phyloP scores from a whole-genome alignment of 1,140 invertebrate species.

The Papilio xuthus region DNA sequence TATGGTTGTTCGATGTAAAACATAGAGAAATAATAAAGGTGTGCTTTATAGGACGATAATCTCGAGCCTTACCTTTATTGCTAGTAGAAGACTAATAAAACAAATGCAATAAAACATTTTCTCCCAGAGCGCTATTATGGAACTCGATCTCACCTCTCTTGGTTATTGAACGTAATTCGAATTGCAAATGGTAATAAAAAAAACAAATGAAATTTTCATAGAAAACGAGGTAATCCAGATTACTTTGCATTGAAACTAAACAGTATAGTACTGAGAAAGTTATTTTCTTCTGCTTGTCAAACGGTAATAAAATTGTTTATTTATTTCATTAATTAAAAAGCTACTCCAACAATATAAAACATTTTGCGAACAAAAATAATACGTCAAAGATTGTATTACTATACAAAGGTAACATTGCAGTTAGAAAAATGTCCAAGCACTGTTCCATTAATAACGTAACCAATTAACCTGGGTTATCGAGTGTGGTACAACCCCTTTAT shows the following conservation, averaged over 20 bases:
- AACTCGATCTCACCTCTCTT: slow-evolving; percentile 50
- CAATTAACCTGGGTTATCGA: slow-evolving; percentile 50
- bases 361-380: too few species aligned
- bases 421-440: background rate
- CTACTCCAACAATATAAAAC: too few species aligned
- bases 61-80: slow-evolving; percentile 48
- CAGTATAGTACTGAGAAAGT: background rate
- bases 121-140: slow-evolving; percentile 51
- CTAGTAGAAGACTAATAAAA: slow-evolving; percentile 45
- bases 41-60: slow-evolving; percentile 51
- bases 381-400: too few species aligned
- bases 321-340: too few species aligned
- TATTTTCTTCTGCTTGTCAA: background rate
- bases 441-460: slow-evolving; percentile 36
- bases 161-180: slow-evolving; percentile 46
- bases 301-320: background rate
- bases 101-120: slow-evolving; percentile 58
- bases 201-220: slow-evolving; percentile 54
- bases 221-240: background rate
- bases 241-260: background rate
- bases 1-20: slow-evolving; percentile 42
- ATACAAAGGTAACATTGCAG: background rate
- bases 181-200: slow-evolving; percentile 44
- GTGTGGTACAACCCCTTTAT: slow-evolving; percentile 46
- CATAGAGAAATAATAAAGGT: slow-evolving; percentile 52